phyloP scores from a whole-genome alignment of 2,888 invertebrate species.

The Drosophila mimetica region DNA sequence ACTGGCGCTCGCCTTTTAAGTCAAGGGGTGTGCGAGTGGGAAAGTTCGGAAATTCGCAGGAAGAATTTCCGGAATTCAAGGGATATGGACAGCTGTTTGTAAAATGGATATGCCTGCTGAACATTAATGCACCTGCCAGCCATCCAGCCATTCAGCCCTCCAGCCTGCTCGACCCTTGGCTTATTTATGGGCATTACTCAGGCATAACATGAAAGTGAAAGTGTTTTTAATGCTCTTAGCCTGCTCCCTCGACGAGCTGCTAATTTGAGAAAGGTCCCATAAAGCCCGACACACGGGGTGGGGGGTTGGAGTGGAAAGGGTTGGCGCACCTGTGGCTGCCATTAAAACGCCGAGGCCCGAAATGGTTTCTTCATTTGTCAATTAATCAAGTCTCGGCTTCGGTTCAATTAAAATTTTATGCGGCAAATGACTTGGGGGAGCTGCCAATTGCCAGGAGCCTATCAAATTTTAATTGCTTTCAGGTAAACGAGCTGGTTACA shows the following conservation, averaged over 20 bases:
- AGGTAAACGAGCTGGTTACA: constrained; percentile 8
- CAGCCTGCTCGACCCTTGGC: constrained; percentile 51
- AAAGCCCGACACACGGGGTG: constrained; percentile 22
- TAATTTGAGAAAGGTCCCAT: constrained; percentile 69
- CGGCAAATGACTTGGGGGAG: constrained; percentile 16
- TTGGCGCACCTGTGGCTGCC: constrained; percentile 66
- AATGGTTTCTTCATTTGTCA: constrained; percentile 58
- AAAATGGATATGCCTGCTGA: constrained; percentile 22
- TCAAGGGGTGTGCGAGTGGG: constrained; percentile 16
- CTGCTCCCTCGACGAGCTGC: constrained; percentile 63
- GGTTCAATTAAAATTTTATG: constrained; percentile 71
- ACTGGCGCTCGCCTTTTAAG: constrained; percentile 37
- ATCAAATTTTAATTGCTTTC: constrained; percentile 48
- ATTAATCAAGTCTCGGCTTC: constrained; percentile 64
- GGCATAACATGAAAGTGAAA: constrained; percentile 70
- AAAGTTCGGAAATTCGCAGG: constrained; percentile 6
- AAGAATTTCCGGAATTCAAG: constrained; percentile 37
- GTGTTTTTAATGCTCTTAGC: constrained; percentile 58
- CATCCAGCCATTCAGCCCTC: constrained; percentile 5
- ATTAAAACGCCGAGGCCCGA: constrained; percentile 47
- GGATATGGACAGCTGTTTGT: constrained; percentile 51
- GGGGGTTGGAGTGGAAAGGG: constrained; percentile 13
- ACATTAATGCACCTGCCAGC: constrained; percentile 61
- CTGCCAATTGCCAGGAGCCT: constrained; percentile 14
- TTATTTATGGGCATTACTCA: constrained; percentile 71